Percentiles rank a stretch among this genome's conserved stretches.
Conservation (phyloP, 2,797 vertebrate genomes). For the Helostoma temminkii region DNA sequence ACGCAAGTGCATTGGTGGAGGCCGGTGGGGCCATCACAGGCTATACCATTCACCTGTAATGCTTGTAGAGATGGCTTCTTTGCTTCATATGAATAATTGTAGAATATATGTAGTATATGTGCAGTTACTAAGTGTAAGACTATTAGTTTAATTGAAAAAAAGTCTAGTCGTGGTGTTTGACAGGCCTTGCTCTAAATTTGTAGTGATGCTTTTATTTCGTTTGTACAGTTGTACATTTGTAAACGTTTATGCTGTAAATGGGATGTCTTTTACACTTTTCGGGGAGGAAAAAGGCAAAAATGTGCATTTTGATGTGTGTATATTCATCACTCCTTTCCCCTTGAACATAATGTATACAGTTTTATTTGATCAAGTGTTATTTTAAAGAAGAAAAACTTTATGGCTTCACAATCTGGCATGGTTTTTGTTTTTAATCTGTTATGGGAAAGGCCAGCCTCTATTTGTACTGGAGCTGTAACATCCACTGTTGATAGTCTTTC, state of each 20-base stretch:
- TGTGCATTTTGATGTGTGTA: conserved; percentile 98
- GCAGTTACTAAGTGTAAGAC: conserved; percentile 97
- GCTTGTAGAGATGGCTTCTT: conserved; percentile 92
- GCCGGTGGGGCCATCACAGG: conserved; percentile 85
- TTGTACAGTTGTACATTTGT: conserved; percentile 99
- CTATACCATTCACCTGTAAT: conserved; percentile 89
- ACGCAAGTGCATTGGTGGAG: conserved; percentile 72
- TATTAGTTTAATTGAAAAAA: conserved; percentile 88
- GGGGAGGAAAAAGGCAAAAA: conserved; percentile 85
- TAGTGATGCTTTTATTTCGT: conserved; percentile 95
- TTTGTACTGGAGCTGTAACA: conserved; percentile 94
- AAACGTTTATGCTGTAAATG: conserved; percentile 99
- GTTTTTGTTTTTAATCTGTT: conserved; percentile 92
- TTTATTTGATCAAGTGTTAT: conserved; percentile 94
- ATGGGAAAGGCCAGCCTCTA: conserved; percentile 91
- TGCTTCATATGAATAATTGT: conserved; percentile 94
- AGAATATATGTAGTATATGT: conserved; percentile 96
- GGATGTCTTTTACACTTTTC: conserved; percentile 94
- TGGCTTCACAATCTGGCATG: conserved; percentile 88
- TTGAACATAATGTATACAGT: conserved; percentile 99
- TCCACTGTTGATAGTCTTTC: conserved; percentile 92
- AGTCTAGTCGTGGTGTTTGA: conserved; percentile 91
- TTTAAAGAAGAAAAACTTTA: conserved; percentile 89
- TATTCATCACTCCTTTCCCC: conserved; percentile 94
- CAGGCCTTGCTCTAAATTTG: conserved; percentile 95